A percentile compares a stretch with the other conserved stretches of the same genome.
Conservation (phyloP, 1,140 invertebrate species). For the Araneus ventricosus region DNA sequence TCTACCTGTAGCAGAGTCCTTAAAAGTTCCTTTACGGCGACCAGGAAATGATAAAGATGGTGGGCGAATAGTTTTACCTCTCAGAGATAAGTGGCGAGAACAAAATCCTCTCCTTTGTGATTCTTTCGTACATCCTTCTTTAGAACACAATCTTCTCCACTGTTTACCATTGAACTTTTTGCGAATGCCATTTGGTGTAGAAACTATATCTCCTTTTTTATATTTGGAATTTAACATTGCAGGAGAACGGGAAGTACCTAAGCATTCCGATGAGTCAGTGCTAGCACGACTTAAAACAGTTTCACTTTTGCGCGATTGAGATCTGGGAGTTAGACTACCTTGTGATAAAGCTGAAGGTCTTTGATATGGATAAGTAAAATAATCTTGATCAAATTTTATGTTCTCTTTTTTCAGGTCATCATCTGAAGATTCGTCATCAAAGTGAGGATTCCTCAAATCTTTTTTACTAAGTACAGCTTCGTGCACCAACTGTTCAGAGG, state of each 20-base stretch:
- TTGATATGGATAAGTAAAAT: constrained; percentile 63
- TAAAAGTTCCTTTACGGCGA: constrained; percentile 79
- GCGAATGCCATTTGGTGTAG: constrained; percentile 95
- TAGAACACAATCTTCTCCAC: constrained; percentile 97
- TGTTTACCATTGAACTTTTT: constrained; percentile 99
- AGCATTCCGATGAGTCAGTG: constrained; percentile 78
- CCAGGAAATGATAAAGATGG: constrained; percentile 76
- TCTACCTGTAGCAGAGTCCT: constrained; percentile 79
- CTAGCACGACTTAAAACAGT: constrained; percentile 68
- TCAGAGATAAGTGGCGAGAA: constrained; percentile 95
- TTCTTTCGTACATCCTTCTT: constrained; percentile 98
- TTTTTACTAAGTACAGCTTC: constrained; percentile 63
- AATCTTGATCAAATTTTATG: constrained; percentile 86
- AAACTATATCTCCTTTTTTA: constrained; percentile 99
- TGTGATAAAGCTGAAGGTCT: constrained; percentile 58
- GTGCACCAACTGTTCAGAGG: constrained; percentile 70
- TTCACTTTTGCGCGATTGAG: constrained; percentile 67
- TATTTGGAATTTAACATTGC: constrained; percentile 92
- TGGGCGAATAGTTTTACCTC: constrained; percentile 85
- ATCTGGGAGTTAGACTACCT: constrained; percentile 70
- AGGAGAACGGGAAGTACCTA: constrained; percentile 85
- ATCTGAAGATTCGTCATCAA: constrained; percentile 90
- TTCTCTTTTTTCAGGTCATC: constrained; percentile 93
- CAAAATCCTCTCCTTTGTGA: constrained; percentile 97
- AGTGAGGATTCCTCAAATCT: constrained; percentile 78